A percentile compares a stretch with the other conserved stretches of the same genome.
Evolutionary conservation across 2,113 vertebrate genomes (phyloP).

Genomic region (Sylvilagus bachmani): DNA sequence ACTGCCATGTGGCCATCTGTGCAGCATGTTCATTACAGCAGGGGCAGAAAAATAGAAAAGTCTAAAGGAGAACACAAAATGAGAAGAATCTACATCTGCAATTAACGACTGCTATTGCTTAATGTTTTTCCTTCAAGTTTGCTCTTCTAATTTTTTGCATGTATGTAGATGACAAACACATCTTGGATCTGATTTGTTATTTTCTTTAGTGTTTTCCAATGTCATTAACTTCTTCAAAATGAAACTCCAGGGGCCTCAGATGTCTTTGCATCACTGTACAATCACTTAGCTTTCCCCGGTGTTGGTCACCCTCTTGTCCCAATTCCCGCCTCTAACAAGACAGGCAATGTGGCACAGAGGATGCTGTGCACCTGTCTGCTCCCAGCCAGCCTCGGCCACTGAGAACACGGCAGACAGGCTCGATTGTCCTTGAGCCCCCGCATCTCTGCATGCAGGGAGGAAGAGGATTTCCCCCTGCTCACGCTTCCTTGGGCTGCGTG

Average conservation of each 20-base stretch:
- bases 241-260: not conserved
- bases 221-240: not conserved
- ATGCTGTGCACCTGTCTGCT: not conserved
- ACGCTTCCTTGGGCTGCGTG: not conserved
- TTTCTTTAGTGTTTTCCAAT: constrained; percentile 16
- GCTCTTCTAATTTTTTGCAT: not conserved
- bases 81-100: not conserved
- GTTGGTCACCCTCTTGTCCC: not conserved
- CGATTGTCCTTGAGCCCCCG: not conserved
- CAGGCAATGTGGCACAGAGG: not conserved
- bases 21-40: not conserved
- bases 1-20: rapidly evolving
- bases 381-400: not conserved
- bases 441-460: not conserved
- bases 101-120: not conserved
- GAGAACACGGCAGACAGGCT: too few relatives aligned
- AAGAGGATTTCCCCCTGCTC: not conserved
- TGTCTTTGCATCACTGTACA: not conserved
- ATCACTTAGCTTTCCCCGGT: not conserved
- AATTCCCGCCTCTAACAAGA: not conserved
- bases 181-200: not conserved
- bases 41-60: not conserved
- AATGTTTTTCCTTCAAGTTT: not conserved
- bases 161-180: not conserved
- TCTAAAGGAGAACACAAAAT: not conserved